Conservation (phyloP, 1,140 invertebrate species). For the Chironomus striatipennis region DNA sequence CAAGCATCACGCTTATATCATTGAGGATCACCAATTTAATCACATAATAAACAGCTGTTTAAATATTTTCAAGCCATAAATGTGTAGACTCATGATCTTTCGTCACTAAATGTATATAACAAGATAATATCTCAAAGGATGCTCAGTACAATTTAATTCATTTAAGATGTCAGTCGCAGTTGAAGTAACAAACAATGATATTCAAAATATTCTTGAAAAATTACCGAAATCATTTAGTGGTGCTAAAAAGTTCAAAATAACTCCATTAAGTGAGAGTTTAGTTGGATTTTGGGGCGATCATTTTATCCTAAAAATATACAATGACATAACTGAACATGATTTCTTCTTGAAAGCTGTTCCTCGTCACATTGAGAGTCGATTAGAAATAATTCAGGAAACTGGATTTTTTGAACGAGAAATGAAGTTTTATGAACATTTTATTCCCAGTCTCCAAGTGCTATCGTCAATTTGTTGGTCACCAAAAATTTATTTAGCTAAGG, state of each 20-base stretch:
- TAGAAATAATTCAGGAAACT: conserved; percentile 41
- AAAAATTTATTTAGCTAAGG: conserved; percentile 40
- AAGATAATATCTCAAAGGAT: background rate
- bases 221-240: background rate
- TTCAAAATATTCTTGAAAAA: background rate
- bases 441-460: conserved; percentile 37
- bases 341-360: conserved; percentile 47
- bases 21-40: too few relatives aligned
- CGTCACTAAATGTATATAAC: background rate
- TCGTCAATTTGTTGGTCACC: conserved; percentile 37
- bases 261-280: conserved; percentile 36
- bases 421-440: conserved; percentile 39
- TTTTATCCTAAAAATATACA: conserved; percentile 28
- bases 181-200: background rate
- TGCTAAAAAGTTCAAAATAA: background rate
- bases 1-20: too few relatives aligned
- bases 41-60: too few relatives aligned
- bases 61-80: too few relatives aligned
- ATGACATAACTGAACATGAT: conserved; percentile 28
- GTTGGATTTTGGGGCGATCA: conserved; percentile 47
- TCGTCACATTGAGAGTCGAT: conserved; percentile 34
- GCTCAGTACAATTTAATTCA: background rate
- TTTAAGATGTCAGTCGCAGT: background rate
- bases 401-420: conserved; percentile 45
- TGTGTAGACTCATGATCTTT: too few relatives aligned